phyloP scores from a whole-genome alignment of 2,797 vertebrate genomes.

The Eulemur rubriventer region DNA sequence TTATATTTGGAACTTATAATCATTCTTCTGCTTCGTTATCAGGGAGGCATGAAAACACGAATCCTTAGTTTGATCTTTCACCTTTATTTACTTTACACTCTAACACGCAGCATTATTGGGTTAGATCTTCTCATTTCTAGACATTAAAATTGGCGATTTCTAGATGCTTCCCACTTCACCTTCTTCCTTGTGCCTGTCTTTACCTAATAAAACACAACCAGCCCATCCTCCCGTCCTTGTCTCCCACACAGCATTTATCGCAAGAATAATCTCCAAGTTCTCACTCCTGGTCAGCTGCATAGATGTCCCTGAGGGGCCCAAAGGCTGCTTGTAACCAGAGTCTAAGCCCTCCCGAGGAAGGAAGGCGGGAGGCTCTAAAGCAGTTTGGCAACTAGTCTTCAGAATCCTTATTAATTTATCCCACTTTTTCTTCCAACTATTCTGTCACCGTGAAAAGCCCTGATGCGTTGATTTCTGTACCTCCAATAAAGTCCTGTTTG shows the following conservation, averaged over 20 bases:
- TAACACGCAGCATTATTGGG: not conserved
- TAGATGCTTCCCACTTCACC: not conserved
- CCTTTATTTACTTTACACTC: not conserved
- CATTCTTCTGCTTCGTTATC: not conserved
- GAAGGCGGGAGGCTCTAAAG: not conserved
- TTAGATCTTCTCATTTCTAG: not conserved
- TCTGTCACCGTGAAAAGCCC: not conserved
- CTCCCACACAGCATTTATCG: not conserved
- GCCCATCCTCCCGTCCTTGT: not conserved
- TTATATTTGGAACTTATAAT: not conserved
- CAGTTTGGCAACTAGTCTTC: not conserved
- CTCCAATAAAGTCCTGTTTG: not conserved
- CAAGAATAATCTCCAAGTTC: not conserved
- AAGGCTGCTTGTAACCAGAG: not conserved
- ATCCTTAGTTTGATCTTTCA: not conserved
- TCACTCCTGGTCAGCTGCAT: not conserved
- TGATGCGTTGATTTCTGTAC: not conserved
- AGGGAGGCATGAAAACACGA: not conserved
- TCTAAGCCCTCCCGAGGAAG: not conserved
- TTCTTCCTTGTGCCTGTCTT: not conserved
- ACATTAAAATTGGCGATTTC: not conserved
- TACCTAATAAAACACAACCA: not conserved
- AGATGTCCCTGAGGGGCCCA: not conserved
- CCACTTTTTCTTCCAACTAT: not conserved
- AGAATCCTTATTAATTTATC: not conserved